Evolutionary conservation across 2,888 invertebrate species (phyloP).

Genomic region (Yponomeuta malinellus): DNA sequence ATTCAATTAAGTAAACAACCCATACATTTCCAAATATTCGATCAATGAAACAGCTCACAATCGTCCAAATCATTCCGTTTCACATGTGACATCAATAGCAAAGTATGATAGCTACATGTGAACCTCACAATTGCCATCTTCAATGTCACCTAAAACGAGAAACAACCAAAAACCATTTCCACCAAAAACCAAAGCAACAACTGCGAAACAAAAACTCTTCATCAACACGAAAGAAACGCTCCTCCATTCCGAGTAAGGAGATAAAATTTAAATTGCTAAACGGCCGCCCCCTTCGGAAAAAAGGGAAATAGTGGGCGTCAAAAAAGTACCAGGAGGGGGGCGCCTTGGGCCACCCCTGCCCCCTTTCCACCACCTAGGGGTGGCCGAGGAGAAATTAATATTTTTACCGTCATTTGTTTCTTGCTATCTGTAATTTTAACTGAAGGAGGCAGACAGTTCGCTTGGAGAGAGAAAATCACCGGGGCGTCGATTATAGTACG

Average conservation of each 20-base stretch:
- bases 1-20: too few species aligned
- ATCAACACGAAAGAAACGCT: constrained; percentile 22
- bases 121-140: too few species aligned
- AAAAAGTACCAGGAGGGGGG: constrained; percentile 47
- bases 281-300: constrained; percentile 52
- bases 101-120: too few species aligned
- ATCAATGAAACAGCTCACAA: too few species aligned
- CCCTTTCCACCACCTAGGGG: constrained; percentile 24
- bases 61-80: too few species aligned
- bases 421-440: constrained; percentile 34
- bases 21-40: too few species aligned
- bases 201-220: constrained; percentile 12
- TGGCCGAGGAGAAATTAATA: constrained; percentile 17
- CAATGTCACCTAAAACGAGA: not conserved
- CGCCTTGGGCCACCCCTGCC: constrained; percentile 30
- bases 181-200: constrained; percentile 9
- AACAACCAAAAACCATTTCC: not conserved
- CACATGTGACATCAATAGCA: too few species aligned
- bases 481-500: too few species aligned
- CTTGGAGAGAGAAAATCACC: not conserved
- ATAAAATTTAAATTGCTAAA: constrained; percentile 72
- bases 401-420: constrained; percentile 49
- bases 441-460: not conserved
- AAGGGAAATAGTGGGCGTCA: constrained; percentile 59
- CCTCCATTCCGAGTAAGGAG: constrained; percentile 53